Conservation (phyloP, 2,888 invertebrate genomes). For the Aphidius colemani region DNA sequence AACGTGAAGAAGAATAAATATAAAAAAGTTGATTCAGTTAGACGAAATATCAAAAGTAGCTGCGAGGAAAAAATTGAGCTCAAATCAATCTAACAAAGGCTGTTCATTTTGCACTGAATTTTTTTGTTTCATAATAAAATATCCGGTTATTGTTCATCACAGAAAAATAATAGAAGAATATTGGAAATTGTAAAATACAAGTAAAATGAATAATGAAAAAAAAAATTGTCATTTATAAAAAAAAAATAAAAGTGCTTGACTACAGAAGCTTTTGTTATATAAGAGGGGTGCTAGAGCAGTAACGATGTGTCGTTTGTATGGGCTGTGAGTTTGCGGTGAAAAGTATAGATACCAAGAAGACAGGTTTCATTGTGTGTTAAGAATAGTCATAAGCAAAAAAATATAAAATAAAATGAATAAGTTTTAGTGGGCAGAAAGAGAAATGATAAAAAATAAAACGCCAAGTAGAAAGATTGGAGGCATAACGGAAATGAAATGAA, state of each 20-base stretch:
- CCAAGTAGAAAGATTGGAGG: conserved; percentile 9
- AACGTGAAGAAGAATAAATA: neutral
- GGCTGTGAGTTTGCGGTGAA: conserved; percentile 14
- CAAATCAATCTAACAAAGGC: conserved; percentile 23
- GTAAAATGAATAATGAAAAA: neutral
- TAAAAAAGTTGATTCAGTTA: neutral
- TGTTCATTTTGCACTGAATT: neutral
- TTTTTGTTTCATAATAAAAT: neutral
- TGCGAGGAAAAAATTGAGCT: neutral
- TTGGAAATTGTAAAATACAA: neutral
- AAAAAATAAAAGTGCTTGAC: conserved; percentile 30
- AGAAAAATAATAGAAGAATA: no score
- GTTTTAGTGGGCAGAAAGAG: conserved; percentile 7
- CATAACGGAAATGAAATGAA: conserved; percentile 14
- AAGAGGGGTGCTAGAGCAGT: conserved; percentile 23
- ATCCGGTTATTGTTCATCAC: no score
- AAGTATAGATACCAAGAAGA: conserved; percentile 1
- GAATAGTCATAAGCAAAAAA: neutral
- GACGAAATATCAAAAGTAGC: neutral
- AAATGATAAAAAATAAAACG: conserved; percentile 8
- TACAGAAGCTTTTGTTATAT: conserved; percentile 8
- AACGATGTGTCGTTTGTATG: conserved; percentile 39
- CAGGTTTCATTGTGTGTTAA: no score
- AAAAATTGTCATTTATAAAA: conserved; percentile 35
- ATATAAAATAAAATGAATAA: conserved; percentile 18